These are phyloP conservation scores for Acanthurus lineatus DNA, from an alignment of 2,797 vertebrate genomes.

Conservation along the genomic window DNA sequence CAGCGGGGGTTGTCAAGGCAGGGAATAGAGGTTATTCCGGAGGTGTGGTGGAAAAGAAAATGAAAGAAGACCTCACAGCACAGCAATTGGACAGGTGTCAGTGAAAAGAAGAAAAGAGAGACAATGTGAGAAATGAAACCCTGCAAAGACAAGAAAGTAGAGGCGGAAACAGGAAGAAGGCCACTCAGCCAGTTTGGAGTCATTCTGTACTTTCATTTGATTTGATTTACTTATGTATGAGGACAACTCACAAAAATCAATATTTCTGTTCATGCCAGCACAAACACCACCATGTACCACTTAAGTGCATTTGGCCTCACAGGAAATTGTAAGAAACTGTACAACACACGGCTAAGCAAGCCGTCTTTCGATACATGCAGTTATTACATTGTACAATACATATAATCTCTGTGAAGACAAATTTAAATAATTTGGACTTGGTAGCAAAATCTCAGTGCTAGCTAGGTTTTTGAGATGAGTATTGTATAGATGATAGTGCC, in stretches of 20 bases:
- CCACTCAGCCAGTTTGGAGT: not conserved
- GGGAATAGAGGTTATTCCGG: conserved; percentile 24
- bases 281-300: too few relatives aligned
- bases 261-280: too few relatives aligned
- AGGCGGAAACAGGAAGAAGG: conserved; percentile 3
- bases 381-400: not conserved
- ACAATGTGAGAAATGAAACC: conserved; percentile 55
- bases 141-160: conserved; percentile 14
- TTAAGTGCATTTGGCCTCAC: too few relatives aligned
- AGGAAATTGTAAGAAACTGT: too few relatives aligned
- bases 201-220: not conserved
- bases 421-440: conserved; percentile 4
- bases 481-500: not conserved
- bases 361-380: too few relatives aligned
- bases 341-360: too few relatives aligned
- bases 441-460: not conserved
- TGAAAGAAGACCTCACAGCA: conserved; percentile 33
- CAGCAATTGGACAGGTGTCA: conserved; percentile 44
- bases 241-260: too few relatives aligned
- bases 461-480: not conserved
- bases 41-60: conserved; percentile 44
- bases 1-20: conserved; percentile 26
- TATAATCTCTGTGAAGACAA: not conserved
- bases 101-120: conserved; percentile 4
- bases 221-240: too few relatives aligned